These are phyloP conservation scores for Pachymerium ferrugineum DNA, from an alignment of 2,888 invertebrate species.

Conservation along the genomic window DNA sequence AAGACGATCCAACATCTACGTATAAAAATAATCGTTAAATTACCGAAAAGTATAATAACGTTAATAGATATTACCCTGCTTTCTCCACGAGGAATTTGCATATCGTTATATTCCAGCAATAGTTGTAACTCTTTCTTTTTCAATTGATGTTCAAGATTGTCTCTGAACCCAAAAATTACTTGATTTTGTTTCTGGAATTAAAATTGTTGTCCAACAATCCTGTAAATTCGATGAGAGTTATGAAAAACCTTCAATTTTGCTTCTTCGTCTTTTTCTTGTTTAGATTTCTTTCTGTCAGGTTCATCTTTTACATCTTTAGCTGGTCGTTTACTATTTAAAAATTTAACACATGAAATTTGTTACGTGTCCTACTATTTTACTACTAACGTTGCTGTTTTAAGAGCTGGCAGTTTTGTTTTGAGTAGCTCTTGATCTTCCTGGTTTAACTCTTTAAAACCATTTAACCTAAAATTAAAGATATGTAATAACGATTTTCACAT, in stretches of 20 bases:
- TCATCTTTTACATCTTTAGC: constrained; percentile 45
- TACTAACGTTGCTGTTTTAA: constrained; percentile 39
- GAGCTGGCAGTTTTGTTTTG: constrained; percentile 61
- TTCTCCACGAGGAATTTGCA: constrained; percentile 61
- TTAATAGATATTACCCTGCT: constrained; percentile 56
- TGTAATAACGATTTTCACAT: neutral
- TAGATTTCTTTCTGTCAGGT: constrained; percentile 48
- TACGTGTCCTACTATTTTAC: neutral
- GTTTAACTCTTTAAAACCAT: constrained; percentile 66
- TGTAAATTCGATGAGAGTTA: no score
- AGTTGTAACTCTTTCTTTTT: constrained; percentile 58
- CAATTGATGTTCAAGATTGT: constrained; percentile 57
- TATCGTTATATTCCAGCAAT: constrained; percentile 67
- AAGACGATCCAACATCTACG: constrained; percentile 69
- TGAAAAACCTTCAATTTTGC: constrained; percentile 54
- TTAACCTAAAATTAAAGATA: constrained; percentile 50
- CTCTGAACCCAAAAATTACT: constrained; percentile 61
- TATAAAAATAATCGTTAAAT: no score
- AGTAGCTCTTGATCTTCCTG: constrained; percentile 65
- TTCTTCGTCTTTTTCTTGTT: constrained; percentile 52
- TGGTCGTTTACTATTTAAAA: neutral
- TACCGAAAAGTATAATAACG: neutral
- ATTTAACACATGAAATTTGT: no score
- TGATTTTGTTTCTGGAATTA: constrained; percentile 63
- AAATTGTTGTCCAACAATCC: neutral